Conservation (phyloP, 2,113 vertebrate species). For the Tachycineta bicolor region DNA sequence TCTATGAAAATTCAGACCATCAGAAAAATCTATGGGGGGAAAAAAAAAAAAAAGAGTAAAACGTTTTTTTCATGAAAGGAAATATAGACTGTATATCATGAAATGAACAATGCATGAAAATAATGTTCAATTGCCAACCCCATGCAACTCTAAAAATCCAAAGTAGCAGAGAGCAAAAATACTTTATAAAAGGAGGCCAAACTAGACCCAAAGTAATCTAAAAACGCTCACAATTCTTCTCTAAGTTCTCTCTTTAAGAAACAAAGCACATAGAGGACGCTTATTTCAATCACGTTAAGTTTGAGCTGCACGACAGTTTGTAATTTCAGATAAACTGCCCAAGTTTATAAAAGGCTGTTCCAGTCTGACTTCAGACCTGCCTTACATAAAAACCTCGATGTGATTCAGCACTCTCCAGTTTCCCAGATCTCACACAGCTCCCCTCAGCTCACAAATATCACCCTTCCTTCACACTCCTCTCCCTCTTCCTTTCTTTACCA, state of each 20-base stretch:
- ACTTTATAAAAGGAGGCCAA: neutral
- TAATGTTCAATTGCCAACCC: neutral
- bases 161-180: neutral
- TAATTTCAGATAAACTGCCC: neutral
- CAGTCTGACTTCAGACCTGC: neutral
- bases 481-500: neutral
- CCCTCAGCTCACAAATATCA: neutral
- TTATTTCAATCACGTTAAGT: neutral
- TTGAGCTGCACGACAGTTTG: neutral
- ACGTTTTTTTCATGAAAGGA: neutral
- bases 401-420: constrained; percentile 12
- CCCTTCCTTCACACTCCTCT: neutral
- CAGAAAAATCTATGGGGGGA: neutral
- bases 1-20: neutral
- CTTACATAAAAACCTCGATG: neutral
- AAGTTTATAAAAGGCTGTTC: neutral
- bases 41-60: neutral
- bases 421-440: neutral
- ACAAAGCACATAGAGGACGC: neutral
- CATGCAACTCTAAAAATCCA: neutral
- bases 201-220: neutral
- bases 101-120: neutral
- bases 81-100: neutral
- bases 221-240: neutral
- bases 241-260: neutral